Conservation (phyloP, 1,140 invertebrate species). For the Bombus confusus region DNA sequence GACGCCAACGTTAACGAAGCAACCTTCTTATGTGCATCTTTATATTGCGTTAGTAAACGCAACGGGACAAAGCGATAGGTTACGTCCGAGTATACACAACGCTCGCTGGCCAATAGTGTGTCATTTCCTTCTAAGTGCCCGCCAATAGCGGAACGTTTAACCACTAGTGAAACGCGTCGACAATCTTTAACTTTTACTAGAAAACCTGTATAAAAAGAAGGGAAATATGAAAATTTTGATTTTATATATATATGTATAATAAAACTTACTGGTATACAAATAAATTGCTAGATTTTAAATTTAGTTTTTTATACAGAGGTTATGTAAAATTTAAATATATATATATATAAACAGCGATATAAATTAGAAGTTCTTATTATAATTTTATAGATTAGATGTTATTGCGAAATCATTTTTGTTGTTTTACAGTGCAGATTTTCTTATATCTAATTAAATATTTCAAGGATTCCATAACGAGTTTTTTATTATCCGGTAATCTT, state of each 20-base stretch:
- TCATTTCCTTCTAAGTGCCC: neutral
- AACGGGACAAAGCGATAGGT: conserved; percentile 17
- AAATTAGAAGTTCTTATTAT: no score
- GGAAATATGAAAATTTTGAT: neutral
- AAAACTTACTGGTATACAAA: neutral
- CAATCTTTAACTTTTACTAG: neutral
- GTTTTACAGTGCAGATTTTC: neutral
- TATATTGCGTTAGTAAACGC: conserved; percentile 45
- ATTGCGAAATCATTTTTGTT: neutral
- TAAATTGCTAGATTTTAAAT: neutral
- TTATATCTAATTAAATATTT: neutral
- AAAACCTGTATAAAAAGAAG: neutral
- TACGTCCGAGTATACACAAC: neutral
- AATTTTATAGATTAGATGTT: no score
- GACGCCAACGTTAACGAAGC: conserved; percentile 52
- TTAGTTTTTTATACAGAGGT: neutral
- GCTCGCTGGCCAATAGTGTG: neutral
- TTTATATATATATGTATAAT: neutral
- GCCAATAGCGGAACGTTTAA: conserved; percentile 14
- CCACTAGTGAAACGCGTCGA: neutral
- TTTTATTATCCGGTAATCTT: neutral
- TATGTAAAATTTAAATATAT: no score
- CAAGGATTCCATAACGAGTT: neutral
- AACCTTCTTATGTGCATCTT: conserved; percentile 32
- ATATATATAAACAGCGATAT: no score